A percentile compares a stretch with the other conserved stretches of the same genome.
These are phyloP conservation scores for Ctena decussata DNA, from an alignment of 2,888 invertebrate species.

Conservation along the genomic window DNA sequence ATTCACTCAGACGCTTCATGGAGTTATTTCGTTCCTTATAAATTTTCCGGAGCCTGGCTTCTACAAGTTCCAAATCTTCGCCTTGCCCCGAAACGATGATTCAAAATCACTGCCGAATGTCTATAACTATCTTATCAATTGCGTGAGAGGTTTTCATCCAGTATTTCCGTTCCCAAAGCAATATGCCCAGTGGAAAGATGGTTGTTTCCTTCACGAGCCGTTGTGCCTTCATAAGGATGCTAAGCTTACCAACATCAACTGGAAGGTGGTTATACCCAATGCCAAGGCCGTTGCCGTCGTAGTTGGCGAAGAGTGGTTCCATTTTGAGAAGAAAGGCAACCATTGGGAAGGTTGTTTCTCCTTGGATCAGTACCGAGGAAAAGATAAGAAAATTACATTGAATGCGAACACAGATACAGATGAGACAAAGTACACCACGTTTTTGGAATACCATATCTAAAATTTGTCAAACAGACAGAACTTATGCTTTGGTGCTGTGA, in stretches of 20 bases:
- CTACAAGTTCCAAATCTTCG: conserved; percentile 86
- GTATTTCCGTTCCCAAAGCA: conserved; percentile 85
- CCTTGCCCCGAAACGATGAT: conserved; percentile 82
- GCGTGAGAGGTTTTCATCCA: conserved; percentile 69
- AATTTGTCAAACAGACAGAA: too few relatives aligned
- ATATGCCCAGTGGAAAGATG: conserved; percentile 87
- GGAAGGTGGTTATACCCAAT: conserved; percentile 81
- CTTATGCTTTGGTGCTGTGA: too few relatives aligned
- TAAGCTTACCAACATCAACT: conserved; percentile 70
- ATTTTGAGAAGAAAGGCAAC: conserved; percentile 82
- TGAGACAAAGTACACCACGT: conserved; percentile 85
- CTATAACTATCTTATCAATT: conserved; percentile 85
- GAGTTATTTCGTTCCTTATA: conserved; percentile 71
- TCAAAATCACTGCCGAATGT: conserved; percentile 86
- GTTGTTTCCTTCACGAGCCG: conserved; percentile 84
- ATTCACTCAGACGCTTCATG: conserved; percentile 78
- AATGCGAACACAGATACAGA: conserved; percentile 85
- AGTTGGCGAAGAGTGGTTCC: conserved; percentile 85
- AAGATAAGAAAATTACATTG: conserved; percentile 82
- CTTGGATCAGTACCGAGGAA: conserved; percentile 79
- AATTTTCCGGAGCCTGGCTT: conserved; percentile 81
- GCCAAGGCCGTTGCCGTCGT: conserved; percentile 85
- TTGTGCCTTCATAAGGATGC: conserved; percentile 74
- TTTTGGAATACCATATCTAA: conserved; percentile 84
- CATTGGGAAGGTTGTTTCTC: conserved; percentile 82